Conservation (phyloP, 2,888 invertebrate genomes). For the Hipparchia semele region DNA sequence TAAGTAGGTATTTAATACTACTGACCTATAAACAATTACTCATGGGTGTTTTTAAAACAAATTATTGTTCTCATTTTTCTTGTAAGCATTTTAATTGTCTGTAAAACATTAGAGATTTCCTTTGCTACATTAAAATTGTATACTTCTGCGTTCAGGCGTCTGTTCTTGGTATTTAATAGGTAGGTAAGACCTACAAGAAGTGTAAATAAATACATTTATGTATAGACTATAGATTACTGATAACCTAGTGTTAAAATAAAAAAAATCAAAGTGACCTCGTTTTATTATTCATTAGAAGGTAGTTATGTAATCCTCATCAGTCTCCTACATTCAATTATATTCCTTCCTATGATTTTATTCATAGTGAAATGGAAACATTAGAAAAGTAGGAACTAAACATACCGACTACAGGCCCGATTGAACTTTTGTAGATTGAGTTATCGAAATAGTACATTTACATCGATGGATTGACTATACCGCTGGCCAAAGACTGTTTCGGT, state of each 20-base stretch:
- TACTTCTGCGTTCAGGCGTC: not conserved
- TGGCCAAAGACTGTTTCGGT: too few relatives aligned
- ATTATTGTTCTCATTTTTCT: not conserved
- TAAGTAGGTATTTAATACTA: not conserved
- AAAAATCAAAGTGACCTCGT: not conserved
- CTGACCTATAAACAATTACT: not conserved
- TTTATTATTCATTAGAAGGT: not conserved
- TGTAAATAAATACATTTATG: constrained; percentile 20
- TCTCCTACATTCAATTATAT: not conserved
- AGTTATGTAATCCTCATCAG: not conserved
- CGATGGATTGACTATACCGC: too few relatives aligned
- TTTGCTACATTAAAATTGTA: not conserved
- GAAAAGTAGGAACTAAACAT: not conserved
- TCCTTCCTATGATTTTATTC: not conserved
- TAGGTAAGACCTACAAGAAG: constrained; percentile 4
- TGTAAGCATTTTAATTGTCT: not conserved
- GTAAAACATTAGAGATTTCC: not conserved
- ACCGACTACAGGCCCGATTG: too few relatives aligned
- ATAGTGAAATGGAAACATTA: not conserved
- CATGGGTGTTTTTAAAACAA: not conserved
- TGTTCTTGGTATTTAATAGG: constrained; percentile 1
- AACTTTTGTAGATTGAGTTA: too few relatives aligned
- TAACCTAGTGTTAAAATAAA: constrained; percentile 16
- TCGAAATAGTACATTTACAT: too few relatives aligned
- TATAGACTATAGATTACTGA: not conserved